These are phyloP conservation scores for Falcunculus frontatus DNA, from an alignment of 2,113 vertebrate species.

Conservation along the genomic window DNA sequence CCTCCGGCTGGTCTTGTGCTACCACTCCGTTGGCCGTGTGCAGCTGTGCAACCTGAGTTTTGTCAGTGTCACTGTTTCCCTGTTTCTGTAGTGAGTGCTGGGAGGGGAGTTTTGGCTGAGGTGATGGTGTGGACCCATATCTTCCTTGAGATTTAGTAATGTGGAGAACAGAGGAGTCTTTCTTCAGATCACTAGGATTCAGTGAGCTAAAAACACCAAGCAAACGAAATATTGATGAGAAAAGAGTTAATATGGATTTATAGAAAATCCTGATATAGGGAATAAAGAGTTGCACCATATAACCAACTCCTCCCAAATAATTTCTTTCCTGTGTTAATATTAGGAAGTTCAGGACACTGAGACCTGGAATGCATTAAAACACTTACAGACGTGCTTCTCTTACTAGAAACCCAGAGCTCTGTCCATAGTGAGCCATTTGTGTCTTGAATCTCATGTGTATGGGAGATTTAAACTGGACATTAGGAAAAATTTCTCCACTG, in stretches of 20 bases:
- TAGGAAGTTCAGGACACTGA: background rate
- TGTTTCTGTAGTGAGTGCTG: conserved; percentile 57
- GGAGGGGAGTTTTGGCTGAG: conserved; percentile 60
- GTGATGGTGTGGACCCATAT: conserved; percentile 48
- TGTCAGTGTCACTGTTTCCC: conserved; percentile 4
- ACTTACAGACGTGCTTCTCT: background rate
- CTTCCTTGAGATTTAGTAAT: conserved; percentile 62
- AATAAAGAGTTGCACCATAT: background rate
- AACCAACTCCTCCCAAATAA: background rate
- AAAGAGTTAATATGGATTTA: background rate
- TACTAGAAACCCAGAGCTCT: background rate
- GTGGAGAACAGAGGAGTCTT: conserved; percentile 58
- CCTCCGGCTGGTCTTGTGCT: background rate
- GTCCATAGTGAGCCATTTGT: background rate
- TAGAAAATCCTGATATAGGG: background rate
- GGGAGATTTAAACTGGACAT: background rate
- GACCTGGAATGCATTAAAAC: background rate
- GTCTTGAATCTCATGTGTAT: background rate
- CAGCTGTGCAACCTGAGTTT: conserved; percentile 50
- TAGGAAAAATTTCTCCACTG: background rate
- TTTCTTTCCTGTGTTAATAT: background rate
- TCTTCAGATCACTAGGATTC: conserved; percentile 67
- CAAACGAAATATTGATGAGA: background rate
- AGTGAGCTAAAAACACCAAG: conserved; percentile 33
- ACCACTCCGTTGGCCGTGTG: conserved; percentile 67